Evolutionary conservation across 2,113 vertebrate species (phyloP).

Genomic region (Plecturocebus donacophilus): DNA sequence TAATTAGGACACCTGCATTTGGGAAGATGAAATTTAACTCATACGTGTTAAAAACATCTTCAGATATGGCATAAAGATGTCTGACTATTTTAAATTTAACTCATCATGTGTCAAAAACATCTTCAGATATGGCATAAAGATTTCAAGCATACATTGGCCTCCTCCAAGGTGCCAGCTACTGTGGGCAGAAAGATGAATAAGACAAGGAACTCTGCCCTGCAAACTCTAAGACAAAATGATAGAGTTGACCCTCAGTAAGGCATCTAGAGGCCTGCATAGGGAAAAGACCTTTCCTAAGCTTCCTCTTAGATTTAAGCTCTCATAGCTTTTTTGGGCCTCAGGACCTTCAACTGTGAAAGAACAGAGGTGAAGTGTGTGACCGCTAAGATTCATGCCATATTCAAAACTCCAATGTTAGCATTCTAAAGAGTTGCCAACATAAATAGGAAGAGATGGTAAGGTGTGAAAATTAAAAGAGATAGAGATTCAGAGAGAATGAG

Average conservation of each 20-base stretch:
- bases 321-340: background rate
- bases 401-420: background rate
- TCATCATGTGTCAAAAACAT: too few relatives aligned
- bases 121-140: too few relatives aligned
- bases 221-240: background rate
- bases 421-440: background rate
- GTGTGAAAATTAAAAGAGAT: background rate
- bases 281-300: background rate
- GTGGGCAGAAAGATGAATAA: background rate
- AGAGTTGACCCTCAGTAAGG: background rate
- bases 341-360: background rate
- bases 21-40: constrained; percentile 1
- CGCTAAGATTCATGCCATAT: background rate
- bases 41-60: background rate
- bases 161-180: background rate
- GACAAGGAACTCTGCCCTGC: background rate
- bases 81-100: background rate
- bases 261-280: background rate
- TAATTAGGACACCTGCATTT: constrained; percentile 25
- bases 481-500: background rate
- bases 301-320: background rate
- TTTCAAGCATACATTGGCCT: background rate
- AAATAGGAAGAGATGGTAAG: background rate
- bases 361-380: background rate
- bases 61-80: background rate